These are phyloP conservation scores for Eutolmus rufibarbis DNA, from an alignment of 2,888 invertebrate genomes.

Conservation along the genomic window DNA sequence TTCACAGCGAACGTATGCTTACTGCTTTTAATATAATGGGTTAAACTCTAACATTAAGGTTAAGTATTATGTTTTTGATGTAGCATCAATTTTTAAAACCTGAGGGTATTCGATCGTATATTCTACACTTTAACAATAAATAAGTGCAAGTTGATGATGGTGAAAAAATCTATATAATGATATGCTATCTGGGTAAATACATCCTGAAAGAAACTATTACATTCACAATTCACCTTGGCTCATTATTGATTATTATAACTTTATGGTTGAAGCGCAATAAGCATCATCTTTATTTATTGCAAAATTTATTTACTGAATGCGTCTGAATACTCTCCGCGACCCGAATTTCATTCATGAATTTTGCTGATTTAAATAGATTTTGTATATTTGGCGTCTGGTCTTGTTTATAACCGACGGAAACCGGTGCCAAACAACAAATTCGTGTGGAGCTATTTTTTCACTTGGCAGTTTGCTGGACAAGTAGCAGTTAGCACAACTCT, in stretches of 20 bases:
- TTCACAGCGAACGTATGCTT: neutral
- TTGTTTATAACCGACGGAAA: neutral
- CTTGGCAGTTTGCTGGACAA: neutral
- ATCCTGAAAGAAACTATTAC: neutral
- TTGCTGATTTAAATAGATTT: neutral
- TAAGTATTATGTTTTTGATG: neutral
- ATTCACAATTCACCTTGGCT: neutral
- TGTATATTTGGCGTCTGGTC: neutral
- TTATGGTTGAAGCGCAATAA: neutral
- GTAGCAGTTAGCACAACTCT: neutral
- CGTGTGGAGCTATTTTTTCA: neutral
- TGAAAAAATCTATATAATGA: no score
- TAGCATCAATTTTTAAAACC: neutral
- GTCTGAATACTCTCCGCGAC: neutral
- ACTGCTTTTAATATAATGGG: neutral
- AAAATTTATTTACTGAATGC: neutral
- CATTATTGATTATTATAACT: neutral
- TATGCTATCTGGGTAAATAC: no score
- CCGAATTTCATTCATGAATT: neutral
- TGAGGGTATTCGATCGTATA: no score
- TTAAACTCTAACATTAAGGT: neutral
- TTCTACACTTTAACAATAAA: no score
- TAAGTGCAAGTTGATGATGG: no score
- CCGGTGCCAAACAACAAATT: neutral
- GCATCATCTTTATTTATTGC: neutral